A percentile compares a stretch with the other conserved stretches of the same genome.
phyloP scores from a whole-genome alignment of 2,113 vertebrate species.

The Misgurnus mizolepis region DNA sequence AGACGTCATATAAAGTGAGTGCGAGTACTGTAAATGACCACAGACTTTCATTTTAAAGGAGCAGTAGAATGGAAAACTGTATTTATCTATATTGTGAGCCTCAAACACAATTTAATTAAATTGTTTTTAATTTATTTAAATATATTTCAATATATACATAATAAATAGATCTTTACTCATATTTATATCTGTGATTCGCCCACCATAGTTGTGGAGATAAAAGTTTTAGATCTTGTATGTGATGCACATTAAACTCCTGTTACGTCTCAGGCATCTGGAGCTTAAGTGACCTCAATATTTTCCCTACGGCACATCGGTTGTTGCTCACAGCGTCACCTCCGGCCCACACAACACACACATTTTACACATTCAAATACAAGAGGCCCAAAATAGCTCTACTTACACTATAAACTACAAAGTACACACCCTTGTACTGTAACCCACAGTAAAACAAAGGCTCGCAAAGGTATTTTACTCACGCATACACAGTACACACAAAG shows the following conservation, averaged over 20 bases:
- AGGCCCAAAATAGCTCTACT: slow-evolving; percentile 21
- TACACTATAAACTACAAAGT: slow-evolving; percentile 3
- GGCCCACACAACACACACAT: slow-evolving; percentile 1
- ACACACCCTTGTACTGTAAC: slow-evolving; percentile 32
- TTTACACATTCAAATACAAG: slow-evolving; percentile 23
- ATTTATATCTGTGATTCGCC: too few species aligned
- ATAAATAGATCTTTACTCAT: too few species aligned
- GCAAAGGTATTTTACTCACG: slow-evolving; percentile 9
- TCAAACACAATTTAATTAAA: too few species aligned
- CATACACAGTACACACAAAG: slow-evolving; percentile 32
- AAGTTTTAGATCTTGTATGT: neutral
- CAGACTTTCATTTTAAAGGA: too few species aligned
- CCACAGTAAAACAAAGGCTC: slow-evolving; percentile 41
- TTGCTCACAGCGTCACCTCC: neutral
- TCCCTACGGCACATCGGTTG: slow-evolving; percentile 9
- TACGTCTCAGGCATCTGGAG: neutral
- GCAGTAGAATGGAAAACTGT: too few species aligned
- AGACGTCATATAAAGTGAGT: too few species aligned
- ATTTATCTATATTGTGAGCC: too few species aligned
- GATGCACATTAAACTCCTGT: neutral
- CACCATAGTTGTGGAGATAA: neutral
- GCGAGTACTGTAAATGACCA: too few species aligned
- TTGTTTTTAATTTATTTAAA: too few species aligned
- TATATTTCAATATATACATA: too few species aligned
- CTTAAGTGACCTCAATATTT: neutral